Evolutionary conservation across 2,797 vertebrate species (phyloP).

Genomic region (Eulemur mongoz): DNA sequence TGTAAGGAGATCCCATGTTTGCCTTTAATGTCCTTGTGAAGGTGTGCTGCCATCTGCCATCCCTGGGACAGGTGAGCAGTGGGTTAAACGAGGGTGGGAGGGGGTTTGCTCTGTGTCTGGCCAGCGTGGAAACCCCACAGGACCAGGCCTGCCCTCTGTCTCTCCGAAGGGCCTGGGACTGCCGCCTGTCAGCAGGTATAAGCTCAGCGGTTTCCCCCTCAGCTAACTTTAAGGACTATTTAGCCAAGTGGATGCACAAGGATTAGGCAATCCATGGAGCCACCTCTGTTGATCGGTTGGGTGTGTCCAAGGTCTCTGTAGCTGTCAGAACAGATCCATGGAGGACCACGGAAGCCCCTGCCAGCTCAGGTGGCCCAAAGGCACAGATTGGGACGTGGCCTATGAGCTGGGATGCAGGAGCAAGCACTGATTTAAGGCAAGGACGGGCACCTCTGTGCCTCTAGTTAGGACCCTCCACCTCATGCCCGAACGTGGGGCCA

Average conservation of each 20-base stretch:
- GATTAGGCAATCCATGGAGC: constrained; percentile 65
- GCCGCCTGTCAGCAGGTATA: constrained; percentile 7
- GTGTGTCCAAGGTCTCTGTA: constrained; percentile 56
- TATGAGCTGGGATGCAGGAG: rapidly evolving
- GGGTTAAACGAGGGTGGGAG: not conserved
- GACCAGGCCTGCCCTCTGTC: not conserved
- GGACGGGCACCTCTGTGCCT: not conserved
- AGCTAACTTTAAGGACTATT: constrained; percentile 74
- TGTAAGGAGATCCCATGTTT: not conserved
- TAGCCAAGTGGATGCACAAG: constrained; percentile 55
- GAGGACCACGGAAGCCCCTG: not conserved
- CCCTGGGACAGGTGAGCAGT: not conserved
- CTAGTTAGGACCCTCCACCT: not conserved
- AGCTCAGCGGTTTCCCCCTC: constrained; percentile 48
- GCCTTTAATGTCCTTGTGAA: rapidly evolving
- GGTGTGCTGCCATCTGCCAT: rapidly evolving
- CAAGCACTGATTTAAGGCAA: not conserved
- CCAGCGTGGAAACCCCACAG: not conserved
- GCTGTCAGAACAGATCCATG: constrained; percentile 60
- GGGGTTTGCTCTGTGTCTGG: not conserved
- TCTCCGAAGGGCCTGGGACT: not conserved
- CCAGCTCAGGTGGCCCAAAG: not conserved
- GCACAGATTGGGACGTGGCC: rapidly evolving
- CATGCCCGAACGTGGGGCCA: rapidly evolving
- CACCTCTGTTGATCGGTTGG: constrained; percentile 52